Base-by-base conservation (phyloP, 2,113 vertebrate genomes). In the Cathartes aura region DNA sequence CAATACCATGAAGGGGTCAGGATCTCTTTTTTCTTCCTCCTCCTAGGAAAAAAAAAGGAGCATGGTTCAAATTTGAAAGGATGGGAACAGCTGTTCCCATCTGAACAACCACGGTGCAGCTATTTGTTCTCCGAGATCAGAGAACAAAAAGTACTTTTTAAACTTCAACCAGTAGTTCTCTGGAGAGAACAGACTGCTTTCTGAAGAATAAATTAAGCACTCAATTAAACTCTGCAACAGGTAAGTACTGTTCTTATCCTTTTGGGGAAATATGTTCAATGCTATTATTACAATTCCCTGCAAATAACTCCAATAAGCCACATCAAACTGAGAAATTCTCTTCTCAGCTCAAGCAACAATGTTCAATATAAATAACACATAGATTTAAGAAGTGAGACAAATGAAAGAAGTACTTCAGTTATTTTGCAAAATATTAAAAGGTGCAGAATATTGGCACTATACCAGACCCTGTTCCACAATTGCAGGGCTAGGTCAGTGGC, bases 131-230 rank as follows among this genome's bases (percentile, higher is more conserved):
- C 40, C 0, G 2, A 88, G 70, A 96, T 92, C 88, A 96, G 62
- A 96, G 62, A 82, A 91, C 43, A 91, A 87, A 56, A 83, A 84
- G 50, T 85, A 75, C 70, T 52, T 87, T 95, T 90, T 52, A 79
- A 71, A 64, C 34, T 89, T 93, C 81, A 93, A 89, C 81, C 30
- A 27, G 23, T 19, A 74, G 48, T 38, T 47, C 91, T 84, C 91
- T 79, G 34, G 87, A 91, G 91, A 91, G 76, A 96, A 75, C 38
- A 84, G 86, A 63, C n/a, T 71, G 70, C 47, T 91, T 96, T 94
- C 89, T 84, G 82, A 91, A 92, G 72, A 96, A 95, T 87, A 91
- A 89, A 97, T 91, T 96, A 96, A 94, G 87, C 64, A 82, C 89
- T 93, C 89, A 82, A 91, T 95, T 97, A 96, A 94, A 84, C 68